These are phyloP conservation scores for Zaprionus lachaisei DNA, from an alignment of 1,140 invertebrate species.

Conservation along the genomic window DNA sequence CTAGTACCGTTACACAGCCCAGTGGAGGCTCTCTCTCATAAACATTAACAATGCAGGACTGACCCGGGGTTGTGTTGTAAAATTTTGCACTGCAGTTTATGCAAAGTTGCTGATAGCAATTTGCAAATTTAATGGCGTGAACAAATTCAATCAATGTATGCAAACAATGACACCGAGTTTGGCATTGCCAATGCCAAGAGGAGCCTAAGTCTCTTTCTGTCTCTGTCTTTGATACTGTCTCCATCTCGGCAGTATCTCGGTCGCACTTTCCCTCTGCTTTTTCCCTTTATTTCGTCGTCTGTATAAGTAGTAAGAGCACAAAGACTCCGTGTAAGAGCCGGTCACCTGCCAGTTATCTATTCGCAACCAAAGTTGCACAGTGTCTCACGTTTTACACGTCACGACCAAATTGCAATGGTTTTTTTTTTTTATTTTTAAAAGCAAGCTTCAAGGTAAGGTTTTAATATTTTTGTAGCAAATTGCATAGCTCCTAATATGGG, in stretches of 20 bases:
- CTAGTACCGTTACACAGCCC: conserved; percentile 7
- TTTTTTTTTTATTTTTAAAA: neutral
- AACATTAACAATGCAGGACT: conserved; percentile 62
- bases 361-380: conserved; percentile 7
- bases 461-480: neutral
- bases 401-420: neutral
- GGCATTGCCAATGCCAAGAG: conserved; percentile 36
- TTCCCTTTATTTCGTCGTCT: neutral
- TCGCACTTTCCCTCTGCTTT: neutral
- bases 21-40: conserved; percentile 30
- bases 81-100: conserved; percentile 76
- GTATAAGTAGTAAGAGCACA: conserved; percentile 22
- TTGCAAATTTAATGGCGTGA: conserved; percentile 84
- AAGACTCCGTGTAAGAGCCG: neutral
- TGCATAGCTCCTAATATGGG: neutral
- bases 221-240: conserved; percentile 10
- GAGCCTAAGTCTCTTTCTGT: conserved; percentile 20
- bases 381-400: neutral
- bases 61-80: conserved; percentile 51
- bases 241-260: neutral
- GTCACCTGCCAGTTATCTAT: conserved; percentile 16
- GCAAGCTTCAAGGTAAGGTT: neutral
- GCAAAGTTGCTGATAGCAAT: conserved; percentile 83
- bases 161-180: conserved; percentile 72
- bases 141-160: conserved; percentile 84